Base-by-base conservation (phyloP, 2,797 vertebrate genomes). In the Enteromius viviparus region DNA sequence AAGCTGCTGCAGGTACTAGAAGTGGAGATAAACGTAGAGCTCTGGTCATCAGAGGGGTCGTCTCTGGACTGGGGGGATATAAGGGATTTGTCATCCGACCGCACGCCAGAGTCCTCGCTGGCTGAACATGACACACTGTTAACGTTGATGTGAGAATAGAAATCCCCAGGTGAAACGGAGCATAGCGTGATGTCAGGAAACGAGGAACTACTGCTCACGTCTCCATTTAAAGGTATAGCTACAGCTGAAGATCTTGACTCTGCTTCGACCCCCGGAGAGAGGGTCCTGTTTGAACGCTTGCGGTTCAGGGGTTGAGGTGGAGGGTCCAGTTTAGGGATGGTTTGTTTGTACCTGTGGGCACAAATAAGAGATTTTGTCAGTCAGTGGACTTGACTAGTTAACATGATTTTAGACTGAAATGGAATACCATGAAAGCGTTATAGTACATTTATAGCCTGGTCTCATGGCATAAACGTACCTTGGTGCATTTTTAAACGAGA, bases 271-370 rank as follows among this genome's bases (percentile, higher is more conserved):
- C 93, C 93, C 0, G 94, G 93, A 1, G 94, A 95, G 68, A 95
- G 83, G 5, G 94, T 95, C 89, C 96, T 93, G 89, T 94, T 94
- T 1, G 94, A 92, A 10, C 96, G 92, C 80, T 97, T 96, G 64
- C 95, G 93, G 82, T 91, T 94, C 87, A 93, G 74, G 6, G 94
- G 92, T 0, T 96, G 94, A 0, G 95, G 95, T 0, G 95, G 96
- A 0, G 95, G 96, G 85, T 96, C 95, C 12, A 97, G 91, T 85
- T 95, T 96, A 42, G 95, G 96, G 71, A 97, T 95, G 77, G 90
- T 92, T 23, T 94, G 93, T 76, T 91, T 93, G 85, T 64, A 90
- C 90, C 94, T 96, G 92, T 11, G 17, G 26, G 47, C n/a, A 82
- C 34, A 80, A 71, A 68, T 37, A 1, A 5, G 4, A 78, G 55